Conservation (phyloP, 2,888 invertebrate genomes). For the Polydrusus pterygomalis region DNA sequence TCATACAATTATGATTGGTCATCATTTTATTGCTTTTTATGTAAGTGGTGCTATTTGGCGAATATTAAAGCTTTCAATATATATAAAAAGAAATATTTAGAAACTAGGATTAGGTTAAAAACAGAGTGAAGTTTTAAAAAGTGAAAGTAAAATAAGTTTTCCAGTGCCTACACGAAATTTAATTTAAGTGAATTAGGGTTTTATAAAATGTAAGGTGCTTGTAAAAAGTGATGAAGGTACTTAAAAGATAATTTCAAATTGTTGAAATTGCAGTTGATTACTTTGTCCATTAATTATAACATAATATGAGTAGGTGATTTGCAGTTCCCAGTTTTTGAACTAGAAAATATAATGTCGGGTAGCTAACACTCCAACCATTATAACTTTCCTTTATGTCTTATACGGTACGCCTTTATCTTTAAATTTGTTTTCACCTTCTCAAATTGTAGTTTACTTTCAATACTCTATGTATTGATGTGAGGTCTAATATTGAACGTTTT, state of each 20-base stretch:
- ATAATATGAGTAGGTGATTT: too few species aligned
- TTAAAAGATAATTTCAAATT: conserved; percentile 1
- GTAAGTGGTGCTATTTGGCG: neutral
- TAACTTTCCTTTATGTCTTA: too few species aligned
- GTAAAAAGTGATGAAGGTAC: conserved; percentile 13
- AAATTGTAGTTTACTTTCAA: too few species aligned
- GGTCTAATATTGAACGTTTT: too few species aligned
- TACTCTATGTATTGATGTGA: too few species aligned
- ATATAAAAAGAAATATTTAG: neutral
- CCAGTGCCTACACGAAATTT: conserved; percentile 26
- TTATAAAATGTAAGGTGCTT: conserved; percentile 4
- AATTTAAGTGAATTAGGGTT: conserved; percentile 9
- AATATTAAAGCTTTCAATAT: conserved; percentile 12
- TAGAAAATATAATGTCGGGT: too few species aligned
- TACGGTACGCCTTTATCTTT: too few species aligned
- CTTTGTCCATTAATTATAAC: too few species aligned
- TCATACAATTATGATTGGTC: neutral
- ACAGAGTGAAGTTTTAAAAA: conserved; percentile 20
- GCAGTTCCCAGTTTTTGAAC: too few species aligned
- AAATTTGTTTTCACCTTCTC: too few species aligned
- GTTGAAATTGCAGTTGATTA: too few species aligned
- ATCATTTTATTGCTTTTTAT: neutral
- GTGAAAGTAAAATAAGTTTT: conserved; percentile 12
- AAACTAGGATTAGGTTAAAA: conserved; percentile 9
- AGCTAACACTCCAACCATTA: too few species aligned